Evolutionary conservation across 2,797 vertebrate species (phyloP), one percentile per base, ranked within the genome.

Genomic region (Percopsis omiscomaycus): DNA sequence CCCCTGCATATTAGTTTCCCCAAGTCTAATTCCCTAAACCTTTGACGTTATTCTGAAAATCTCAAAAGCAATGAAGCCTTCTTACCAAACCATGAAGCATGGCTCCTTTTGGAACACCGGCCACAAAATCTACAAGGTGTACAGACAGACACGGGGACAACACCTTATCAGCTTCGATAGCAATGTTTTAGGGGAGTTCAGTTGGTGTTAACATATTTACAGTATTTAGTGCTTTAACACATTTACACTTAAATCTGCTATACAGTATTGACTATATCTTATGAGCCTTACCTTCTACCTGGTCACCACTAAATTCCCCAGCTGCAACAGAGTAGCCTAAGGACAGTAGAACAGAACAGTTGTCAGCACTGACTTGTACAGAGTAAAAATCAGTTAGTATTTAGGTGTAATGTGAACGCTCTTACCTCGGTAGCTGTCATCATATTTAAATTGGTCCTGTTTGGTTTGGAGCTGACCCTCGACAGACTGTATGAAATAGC

Each of bases 31-130:
- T 15, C 59, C 59, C 61, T 64, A 53, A 22, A 50, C n/a, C 29
- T 67, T 30, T 47, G 46, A 58, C 69, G 74, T 37, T 4, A 59
- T 66, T 75, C 53, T 64, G 74, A 77, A 71, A 76, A 56, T 45
- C 27, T 72, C 50, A 60, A 70, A 3, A 30, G 68, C 70, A 78
- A 80, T 79, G 59, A 65, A 61, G 48, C 46, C 37, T 78, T 80
- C 94, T 96, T 94, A 98, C 96, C 79, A 91, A 94, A 77, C 96
- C 96, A 8, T 94, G 93, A 71, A 96, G 94, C 84, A 92, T 86
- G 61, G 91, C 87, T 81, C 93, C 94, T 85, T 96, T 97, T 64
- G 96, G 96, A 79, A 97, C 91, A 0, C 95, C 96, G 2, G 95
- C 93, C 73, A 96, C 93, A 63, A 95, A 95, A 84, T 98, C 96